Evolutionary conservation across 1,140 invertebrate genomes (phyloP).

Genomic region (Tribolium castaneum): DNA sequence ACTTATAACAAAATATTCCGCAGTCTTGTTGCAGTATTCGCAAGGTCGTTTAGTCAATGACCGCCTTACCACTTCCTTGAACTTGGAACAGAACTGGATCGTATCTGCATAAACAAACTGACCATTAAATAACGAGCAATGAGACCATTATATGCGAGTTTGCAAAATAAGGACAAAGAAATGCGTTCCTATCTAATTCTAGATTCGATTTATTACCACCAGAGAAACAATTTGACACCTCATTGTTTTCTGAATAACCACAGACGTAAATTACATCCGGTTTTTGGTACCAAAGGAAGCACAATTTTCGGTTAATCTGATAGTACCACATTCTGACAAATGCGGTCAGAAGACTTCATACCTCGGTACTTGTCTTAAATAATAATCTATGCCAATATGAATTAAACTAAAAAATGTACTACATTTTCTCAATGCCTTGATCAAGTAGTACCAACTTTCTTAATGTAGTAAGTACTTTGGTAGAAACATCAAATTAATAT

Average conservation of each 20-base stretch:
- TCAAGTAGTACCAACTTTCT: no score
- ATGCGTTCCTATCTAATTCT: background rate
- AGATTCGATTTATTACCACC: slow-evolving; percentile 3
- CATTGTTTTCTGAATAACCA: background rate
- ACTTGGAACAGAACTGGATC: slow-evolving; percentile 48
- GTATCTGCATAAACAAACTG: slow-evolving; percentile 40
- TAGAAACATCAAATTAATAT: no score
- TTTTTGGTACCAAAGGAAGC: background rate
- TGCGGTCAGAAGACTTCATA: background rate
- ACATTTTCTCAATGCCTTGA: no score
- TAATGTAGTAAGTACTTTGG: no score
- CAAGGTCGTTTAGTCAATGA: slow-evolving; percentile 56
- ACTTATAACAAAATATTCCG: slow-evolving; percentile 20
- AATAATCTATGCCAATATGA: no score
- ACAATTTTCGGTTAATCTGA: background rate
- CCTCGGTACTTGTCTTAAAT: background rate
- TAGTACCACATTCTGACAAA: no score
- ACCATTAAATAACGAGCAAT: slow-evolving; percentile 23
- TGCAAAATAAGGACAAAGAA: background rate
- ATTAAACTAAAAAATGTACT: no score
- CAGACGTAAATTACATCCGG: background rate
- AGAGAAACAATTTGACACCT: background rate
- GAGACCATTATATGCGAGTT: background rate
- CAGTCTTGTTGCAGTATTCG: slow-evolving; percentile 32
- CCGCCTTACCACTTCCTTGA: slow-evolving; percentile 54